Evolutionary conservation across 2,113 vertebrate genomes (phyloP).

Genomic region (Cyrtonyx montezumae): DNA sequence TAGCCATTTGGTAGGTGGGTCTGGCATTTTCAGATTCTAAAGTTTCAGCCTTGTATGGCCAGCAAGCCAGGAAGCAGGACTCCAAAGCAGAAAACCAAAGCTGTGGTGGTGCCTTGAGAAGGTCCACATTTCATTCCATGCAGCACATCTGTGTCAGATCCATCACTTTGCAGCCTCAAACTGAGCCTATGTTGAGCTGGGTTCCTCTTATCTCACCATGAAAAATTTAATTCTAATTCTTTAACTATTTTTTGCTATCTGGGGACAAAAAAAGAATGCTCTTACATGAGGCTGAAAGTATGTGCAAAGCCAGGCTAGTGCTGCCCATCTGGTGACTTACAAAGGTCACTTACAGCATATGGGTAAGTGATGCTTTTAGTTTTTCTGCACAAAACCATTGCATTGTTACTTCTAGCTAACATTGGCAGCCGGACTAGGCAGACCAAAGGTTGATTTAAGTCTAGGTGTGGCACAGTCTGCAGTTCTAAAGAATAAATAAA

Average conservation of each 20-base stretch:
- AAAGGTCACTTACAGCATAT: background rate
- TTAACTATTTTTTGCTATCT: background rate
- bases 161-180: background rate
- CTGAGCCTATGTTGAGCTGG: background rate
- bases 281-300: accelerated
- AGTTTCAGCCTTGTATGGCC: background rate
- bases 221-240: no score
- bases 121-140: accelerated
- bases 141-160: background rate
- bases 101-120: accelerated
- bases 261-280: background rate
- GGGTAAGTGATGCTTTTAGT: background rate
- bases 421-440: background rate
- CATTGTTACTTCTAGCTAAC: background rate
- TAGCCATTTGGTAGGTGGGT: background rate
- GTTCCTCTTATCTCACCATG: background rate
- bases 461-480: background rate
- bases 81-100: background rate
- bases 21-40: background rate
- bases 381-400: background rate
- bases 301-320: background rate
- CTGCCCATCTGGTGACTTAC: background rate
- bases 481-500: background rate
- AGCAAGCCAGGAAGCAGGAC: background rate
- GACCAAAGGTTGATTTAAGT: background rate